Conservation (phyloP, 1,140 invertebrate species). For the Glossosoma conforme region DNA sequence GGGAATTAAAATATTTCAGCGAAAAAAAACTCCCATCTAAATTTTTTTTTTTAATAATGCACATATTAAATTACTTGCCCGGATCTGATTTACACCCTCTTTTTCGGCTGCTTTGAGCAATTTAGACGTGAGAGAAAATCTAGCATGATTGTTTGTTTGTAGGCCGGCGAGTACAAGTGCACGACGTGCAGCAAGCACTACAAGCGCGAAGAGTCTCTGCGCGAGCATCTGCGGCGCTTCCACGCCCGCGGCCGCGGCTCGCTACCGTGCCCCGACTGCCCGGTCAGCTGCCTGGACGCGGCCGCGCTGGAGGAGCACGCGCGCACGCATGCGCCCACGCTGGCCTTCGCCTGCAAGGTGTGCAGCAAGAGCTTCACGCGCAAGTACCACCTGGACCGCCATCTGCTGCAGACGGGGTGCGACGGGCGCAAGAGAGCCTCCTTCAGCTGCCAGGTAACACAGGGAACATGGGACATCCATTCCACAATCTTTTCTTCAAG, state of each 20-base stretch:
- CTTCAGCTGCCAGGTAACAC: constrained; percentile 57
- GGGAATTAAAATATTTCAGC: too few species aligned
- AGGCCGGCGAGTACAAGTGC: constrained; percentile 49
- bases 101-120: too few species aligned
- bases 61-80: too few species aligned
- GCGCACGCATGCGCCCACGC: neutral
- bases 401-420: constrained; percentile 68
- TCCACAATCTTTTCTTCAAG: too few species aligned
- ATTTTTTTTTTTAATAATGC: too few species aligned
- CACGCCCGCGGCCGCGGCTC: constrained; percentile 9
- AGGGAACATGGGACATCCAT: too few species aligned
- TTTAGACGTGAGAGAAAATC: too few species aligned
- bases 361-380: constrained; percentile 66
- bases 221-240: constrained; percentile 12
- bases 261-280: constrained; percentile 10
- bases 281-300: constrained; percentile 9
- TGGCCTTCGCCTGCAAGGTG: constrained; percentile 35
- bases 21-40: too few species aligned
- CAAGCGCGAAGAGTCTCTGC: constrained; percentile 14
- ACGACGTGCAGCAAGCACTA: constrained; percentile 14
- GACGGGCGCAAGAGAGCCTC: constrained; percentile 54
- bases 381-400: constrained; percentile 71
- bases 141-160: constrained; percentile 32
- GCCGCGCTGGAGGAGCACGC: constrained; percentile 9
- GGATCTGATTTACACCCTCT: too few species aligned